A percentile compares a stretch with the other conserved stretches of the same genome.
phyloP scores from a whole-genome alignment of 2,113 vertebrate species.

The Carettochelys insculpta region DNA sequence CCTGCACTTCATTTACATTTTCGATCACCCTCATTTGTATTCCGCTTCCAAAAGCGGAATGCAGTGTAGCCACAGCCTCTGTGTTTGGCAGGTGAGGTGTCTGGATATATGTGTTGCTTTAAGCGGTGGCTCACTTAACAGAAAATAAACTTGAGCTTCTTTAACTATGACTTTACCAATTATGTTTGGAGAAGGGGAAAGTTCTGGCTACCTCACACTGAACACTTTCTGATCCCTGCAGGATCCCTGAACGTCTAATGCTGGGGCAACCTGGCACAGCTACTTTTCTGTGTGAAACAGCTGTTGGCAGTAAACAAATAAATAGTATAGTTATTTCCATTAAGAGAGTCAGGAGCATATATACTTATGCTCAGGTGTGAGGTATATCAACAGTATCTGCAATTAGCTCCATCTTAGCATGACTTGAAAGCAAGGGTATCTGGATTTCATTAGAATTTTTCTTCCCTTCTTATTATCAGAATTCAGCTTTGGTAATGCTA shows the following conservation, averaged over 20 bases:
- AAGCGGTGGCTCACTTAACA: not conserved
- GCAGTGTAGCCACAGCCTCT: too few relatives aligned
- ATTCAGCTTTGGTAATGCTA: rapidly evolving
- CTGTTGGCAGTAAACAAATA: not conserved
- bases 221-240: not conserved
- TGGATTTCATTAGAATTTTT: not conserved
- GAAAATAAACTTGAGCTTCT: not conserved
- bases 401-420: not conserved
- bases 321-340: not conserved
- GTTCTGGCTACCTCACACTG: not conserved
- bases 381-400: not conserved
- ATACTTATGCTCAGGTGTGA: not conserved
- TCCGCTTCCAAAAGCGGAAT: too few relatives aligned
- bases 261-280: not conserved
- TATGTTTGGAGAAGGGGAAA: not conserved
- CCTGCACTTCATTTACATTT: too few relatives aligned
- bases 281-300: not conserved
- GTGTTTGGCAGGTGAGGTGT: not conserved
- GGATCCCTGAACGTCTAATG: not conserved
- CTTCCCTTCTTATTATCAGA: rapidly evolving
- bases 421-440: not conserved
- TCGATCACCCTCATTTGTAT: too few relatives aligned
- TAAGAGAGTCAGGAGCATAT: not conserved
- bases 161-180: not conserved
- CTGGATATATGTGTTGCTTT: not conserved